Percentiles rank a stretch among this genome's conserved stretches.
Conservation (phyloP, 2,888 invertebrate genomes). For the Patella caerulea region DNA sequence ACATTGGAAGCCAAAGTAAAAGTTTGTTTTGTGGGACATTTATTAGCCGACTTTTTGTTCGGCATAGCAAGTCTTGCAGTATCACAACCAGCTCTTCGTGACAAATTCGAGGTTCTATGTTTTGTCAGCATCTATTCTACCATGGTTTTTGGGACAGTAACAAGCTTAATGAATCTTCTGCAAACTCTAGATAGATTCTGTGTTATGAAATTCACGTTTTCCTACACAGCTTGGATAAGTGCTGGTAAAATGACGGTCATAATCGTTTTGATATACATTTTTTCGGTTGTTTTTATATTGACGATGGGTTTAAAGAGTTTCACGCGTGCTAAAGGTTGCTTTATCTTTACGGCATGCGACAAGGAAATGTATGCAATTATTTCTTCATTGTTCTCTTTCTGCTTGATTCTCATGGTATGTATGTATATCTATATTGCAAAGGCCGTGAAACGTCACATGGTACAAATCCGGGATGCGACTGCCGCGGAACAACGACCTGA, state of each 20-base stretch:
- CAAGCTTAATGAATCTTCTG: neutral
- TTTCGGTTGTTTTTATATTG: neutral
- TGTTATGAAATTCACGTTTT: neutral
- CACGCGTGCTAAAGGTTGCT: neutral
- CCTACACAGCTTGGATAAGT: neutral
- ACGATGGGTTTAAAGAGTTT: neutral
- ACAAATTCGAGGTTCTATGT: neutral
- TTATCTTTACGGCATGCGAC: neutral
- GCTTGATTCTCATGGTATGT: neutral
- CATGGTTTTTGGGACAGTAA: neutral
- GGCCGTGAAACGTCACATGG: neutral
- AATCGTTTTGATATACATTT: neutral
- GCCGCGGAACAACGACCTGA: neutral
- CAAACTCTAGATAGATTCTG: neutral
- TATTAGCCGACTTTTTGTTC: neutral
- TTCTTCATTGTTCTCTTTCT: neutral
- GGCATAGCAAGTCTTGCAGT: neutral
- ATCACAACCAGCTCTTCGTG: neutral
- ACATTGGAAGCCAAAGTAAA: neutral
- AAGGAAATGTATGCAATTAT: neutral
- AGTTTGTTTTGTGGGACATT: neutral
- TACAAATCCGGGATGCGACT: neutral
- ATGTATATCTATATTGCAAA: constrained; percentile 1
- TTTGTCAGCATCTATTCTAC: neutral
- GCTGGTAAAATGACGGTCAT: neutral